Evolutionary conservation across 2,797 vertebrate genomes (phyloP), one percentile per base, ranked within the genome.

Genomic region (Artibeus jamaicensis): DNA sequence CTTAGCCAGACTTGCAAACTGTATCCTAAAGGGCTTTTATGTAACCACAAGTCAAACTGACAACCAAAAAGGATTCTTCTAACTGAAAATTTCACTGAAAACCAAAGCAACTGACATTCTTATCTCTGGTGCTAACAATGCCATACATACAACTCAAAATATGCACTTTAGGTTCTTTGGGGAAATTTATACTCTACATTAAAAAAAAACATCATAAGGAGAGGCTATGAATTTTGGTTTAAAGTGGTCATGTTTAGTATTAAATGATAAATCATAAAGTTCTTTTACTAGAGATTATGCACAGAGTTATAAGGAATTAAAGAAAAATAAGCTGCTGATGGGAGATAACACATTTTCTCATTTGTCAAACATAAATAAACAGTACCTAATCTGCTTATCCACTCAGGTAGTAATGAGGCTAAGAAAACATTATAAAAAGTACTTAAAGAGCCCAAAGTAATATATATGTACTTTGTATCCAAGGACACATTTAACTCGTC

Each of bases 1-100:
- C 62, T 86, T 44, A 73, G 68, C 34, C 34, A 67, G 87, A 11
- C 42, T 83, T 89, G 77, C 67, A 89, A 95, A 91, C 44, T 83
- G 34, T 39, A 93, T 77, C n/a, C 85, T 76, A n/a, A 53, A 46
- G 16, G 42, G 18, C 11, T 67, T 93, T 82, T 78, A 74, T 50
- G 14, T 42, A 89, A 86, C 88, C 53, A 67, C 81, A 78, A 48
- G 85, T 82, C 74, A 92, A 82, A 89, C 59, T 86, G 85, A 95
- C 68, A 86, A 78, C 62, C 44, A 73, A 82, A 89, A 57, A 89
- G 55, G 21, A 73, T 93, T 86, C 34, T 93, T 53, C 50, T 44
- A 70, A 65, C 73, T 91, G 50, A 32, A 91, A 89, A 71, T 90
- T 82, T 70, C 79, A 29, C 26, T 76, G 46, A 18, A 94, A 86